Percentiles rank a stretch among this genome's conserved stretches.
Conservation (phyloP, 2,888 invertebrate species). For the Phasia obesa region DNA sequence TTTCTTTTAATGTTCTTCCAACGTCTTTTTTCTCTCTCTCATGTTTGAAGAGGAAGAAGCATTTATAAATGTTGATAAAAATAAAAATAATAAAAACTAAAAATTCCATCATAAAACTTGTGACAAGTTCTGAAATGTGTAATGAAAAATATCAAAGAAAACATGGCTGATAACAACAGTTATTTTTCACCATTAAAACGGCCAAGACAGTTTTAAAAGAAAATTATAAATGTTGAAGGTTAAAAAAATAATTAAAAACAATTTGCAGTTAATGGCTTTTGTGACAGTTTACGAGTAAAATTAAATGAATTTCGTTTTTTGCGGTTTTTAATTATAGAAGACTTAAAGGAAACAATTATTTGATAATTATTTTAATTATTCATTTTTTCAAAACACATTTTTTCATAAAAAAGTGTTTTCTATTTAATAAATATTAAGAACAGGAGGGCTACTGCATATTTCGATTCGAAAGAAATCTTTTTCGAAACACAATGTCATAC, state of each 20-base stretch:
- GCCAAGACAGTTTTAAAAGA: slow-evolving; percentile 16
- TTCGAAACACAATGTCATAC: no score
- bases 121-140: slow-evolving; percentile 55
- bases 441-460: no score
- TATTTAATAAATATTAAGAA: no score
- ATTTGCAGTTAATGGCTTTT: slow-evolving; percentile 15
- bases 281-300: not conserved
- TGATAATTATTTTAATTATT: no score
- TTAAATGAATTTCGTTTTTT: no score
- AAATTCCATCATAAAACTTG: slow-evolving; percentile 37
- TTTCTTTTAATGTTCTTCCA: not conserved
- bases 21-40: not conserved
- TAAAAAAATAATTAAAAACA: not conserved
- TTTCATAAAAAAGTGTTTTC: no score
- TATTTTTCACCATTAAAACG: slow-evolving; percentile 14
- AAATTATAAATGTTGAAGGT: slow-evolving; percentile 36
- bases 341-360: no score
- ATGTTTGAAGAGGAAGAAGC: not conserved
- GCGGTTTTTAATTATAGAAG: no score
- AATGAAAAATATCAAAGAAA: slow-evolving; percentile 42
- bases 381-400: no score
- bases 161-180: slow-evolving; percentile 36
- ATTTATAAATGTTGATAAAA: slow-evolving; percentile 10
- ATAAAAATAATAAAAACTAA: not conserved
- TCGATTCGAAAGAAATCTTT: no score